Evolutionary conservation across 2,888 invertebrate species (phyloP), one percentile per base, ranked within the genome.

Genomic region (Chironomus tentans): DNA sequence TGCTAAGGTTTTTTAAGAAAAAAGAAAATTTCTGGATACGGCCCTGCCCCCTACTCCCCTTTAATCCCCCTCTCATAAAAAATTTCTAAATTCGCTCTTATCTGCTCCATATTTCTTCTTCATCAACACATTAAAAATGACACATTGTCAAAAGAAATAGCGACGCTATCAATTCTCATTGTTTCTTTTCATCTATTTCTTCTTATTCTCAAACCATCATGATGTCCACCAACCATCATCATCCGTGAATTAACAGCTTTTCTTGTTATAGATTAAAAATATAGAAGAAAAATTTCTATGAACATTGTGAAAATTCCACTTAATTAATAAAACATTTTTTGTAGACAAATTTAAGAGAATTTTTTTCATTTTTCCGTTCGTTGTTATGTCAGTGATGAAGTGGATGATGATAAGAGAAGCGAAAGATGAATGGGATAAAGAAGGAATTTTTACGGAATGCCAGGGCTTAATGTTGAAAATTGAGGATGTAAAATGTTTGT

Each of bases 321-420:
- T 70, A 70, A 70, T 70, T 70, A 70, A 70, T 70, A 70, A 70
- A 70, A 70, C 70, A 70, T 48, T 47, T 38, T 38, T 48, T 22
- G 65, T 70, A 48, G 70, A 70, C 70, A 48, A 70, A 70, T 70
- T 70, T 24, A 70, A 12, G 70, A 2, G 24, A 65, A 38, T 38
- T 10, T 38, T 38, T 38, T 10, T 38, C 38, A 7, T 38, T 38
- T 38, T 38, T 38, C 4, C 2, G 10, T 10, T 38, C 38, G 10
- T 38, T 38, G 56, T 56, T 56, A 56, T 38, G 56, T 15, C 18
- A 56, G 56, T 7, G 56, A 56, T 56, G 56, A 18, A 56, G 18
- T 56, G 56, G 38, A 38, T 6, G 15, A 50, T 18, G 56, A 56
- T 7, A n/a, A 56, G 18, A 56, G 50, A 50, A 50, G 50, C 2